Percentiles rank a stretch among this genome's conserved stretches.
Evolutionary conservation across 2,113 vertebrate species (phyloP).

Genomic region (Clarias magur): DNA sequence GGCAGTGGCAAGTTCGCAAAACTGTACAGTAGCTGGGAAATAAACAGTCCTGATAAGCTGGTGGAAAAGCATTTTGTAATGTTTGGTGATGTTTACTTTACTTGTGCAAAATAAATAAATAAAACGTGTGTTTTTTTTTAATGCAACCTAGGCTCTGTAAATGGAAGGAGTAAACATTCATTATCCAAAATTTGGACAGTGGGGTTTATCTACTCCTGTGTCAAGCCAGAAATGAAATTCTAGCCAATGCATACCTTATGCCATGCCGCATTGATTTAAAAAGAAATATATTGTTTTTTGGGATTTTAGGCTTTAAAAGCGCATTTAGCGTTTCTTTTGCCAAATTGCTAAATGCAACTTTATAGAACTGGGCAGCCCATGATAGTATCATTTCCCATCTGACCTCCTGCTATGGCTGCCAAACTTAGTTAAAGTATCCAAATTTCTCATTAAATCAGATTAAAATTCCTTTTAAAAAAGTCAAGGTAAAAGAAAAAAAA

Average conservation of each 20-base stretch:
- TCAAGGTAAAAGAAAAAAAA: too few species aligned
- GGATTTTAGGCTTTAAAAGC: background rate
- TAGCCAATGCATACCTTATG: background rate
- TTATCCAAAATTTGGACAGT: background rate
- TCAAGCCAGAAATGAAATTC: background rate
- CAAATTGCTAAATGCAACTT: background rate
- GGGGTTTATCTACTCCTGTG: too few species aligned
- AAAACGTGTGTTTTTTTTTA: background rate
- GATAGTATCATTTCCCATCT: background rate
- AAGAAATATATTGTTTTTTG: background rate
- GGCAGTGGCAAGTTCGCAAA: background rate
- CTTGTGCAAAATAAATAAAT: background rate
- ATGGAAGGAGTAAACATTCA: background rate
- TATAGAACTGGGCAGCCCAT: background rate
- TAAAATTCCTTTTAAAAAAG: background rate
- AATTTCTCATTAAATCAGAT: background rate
- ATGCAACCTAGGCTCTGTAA: background rate
- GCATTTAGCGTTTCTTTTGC: background rate
- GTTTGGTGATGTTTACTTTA: background rate
- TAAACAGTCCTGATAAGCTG: background rate
- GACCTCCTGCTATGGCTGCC: background rate
- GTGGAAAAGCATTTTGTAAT: background rate
- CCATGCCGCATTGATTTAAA: background rate
- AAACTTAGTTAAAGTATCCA: background rate
- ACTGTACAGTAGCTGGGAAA: background rate